Base-by-base conservation (phyloP, 92 coral and sea anemone genomes). In the Palythoa grandis region DNA sequence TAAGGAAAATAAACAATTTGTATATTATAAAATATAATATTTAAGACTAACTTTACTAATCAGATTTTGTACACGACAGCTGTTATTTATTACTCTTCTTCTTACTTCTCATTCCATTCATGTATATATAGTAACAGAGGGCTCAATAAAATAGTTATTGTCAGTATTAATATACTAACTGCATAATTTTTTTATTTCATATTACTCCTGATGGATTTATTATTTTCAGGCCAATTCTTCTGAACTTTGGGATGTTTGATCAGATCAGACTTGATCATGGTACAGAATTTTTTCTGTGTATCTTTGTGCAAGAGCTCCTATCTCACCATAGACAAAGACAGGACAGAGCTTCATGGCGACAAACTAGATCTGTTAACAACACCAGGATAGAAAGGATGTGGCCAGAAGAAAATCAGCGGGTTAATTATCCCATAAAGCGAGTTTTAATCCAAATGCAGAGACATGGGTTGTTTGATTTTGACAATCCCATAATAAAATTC, bases 251-350 rank as follows among this genome's bases (percentile, higher is more conserved):
- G 40, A 19, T 87, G n/a, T 80, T 87, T 80, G 86, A 87, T 63
- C 90, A 87, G 48, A 19, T 87, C 7, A 83, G 86, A 56, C 72
- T 87, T 39, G 90, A 87, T 56, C 86, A 71, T 87, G 90, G 86
- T 15, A 80, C 90, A 71, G 47, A 87, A 54, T 87, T 78, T 70
- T 87, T 72, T 72, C 89, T 87, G 47, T 78, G 85, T 56, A 78
- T 79, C 75, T 78, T 79, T 86, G 84, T 77, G 47, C 85, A 86
- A 73, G 89, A 86, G 47, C 89, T 86, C 24, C 84, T 86, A 16
- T 72, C 56, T 38, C 78, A 86, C 54, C 80, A 79, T 16, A 78
- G 78, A 40, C 7, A 19, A 20, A 67, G 78, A 25, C 66, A 43
- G 52, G 57, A 79, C 69, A 86, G 85, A 61, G 79, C 82, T 70